These are phyloP conservation scores for Lepilemur ruficaudatus DNA, from an alignment of 2,797 vertebrate species.

Conservation along the genomic window DNA sequence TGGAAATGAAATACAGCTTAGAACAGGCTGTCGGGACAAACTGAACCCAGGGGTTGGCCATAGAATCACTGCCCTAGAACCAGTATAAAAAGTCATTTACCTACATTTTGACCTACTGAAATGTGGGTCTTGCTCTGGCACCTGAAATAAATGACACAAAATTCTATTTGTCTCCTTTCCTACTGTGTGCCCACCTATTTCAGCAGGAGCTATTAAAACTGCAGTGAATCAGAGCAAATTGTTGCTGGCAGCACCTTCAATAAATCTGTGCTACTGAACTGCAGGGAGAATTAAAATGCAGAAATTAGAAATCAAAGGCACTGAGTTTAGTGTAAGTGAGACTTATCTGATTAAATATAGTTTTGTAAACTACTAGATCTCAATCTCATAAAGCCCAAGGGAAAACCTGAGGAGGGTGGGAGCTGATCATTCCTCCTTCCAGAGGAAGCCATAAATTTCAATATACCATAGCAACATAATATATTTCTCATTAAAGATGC, in stretches of 20 bases:
- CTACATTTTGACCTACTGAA: conserved; percentile 44
- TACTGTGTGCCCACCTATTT: background rate
- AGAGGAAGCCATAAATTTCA: conserved; percentile 40
- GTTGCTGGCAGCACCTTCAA: conserved; percentile 50
- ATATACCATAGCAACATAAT: conserved; percentile 60
- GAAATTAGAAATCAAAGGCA: conserved; percentile 64
- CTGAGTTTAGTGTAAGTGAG: conserved; percentile 35
- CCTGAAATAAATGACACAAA: conserved; percentile 55
- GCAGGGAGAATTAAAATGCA: conserved; percentile 54
- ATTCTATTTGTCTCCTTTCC: conserved; percentile 29
- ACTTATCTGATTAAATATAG: conserved; percentile 48
- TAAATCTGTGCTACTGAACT: conserved; percentile 56
- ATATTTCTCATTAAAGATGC: conserved; percentile 61
- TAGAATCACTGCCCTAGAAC: background rate
- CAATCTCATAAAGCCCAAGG: background rate
- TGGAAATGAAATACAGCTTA: conserved; percentile 27
- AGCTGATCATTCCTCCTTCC: background rate
- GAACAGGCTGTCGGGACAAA: background rate
- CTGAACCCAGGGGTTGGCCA: background rate
- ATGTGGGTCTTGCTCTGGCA: conserved; percentile 51
- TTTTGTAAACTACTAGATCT: conserved; percentile 30
- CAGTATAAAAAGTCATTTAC: conserved; percentile 40
- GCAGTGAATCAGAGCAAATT: conserved; percentile 49
- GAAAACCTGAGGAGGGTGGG: background rate
- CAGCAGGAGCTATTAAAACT: conserved; percentile 49